phyloP scores from a whole-genome alignment of 2,113 vertebrate genomes.

The Drymodes brunneopygia region DNA sequence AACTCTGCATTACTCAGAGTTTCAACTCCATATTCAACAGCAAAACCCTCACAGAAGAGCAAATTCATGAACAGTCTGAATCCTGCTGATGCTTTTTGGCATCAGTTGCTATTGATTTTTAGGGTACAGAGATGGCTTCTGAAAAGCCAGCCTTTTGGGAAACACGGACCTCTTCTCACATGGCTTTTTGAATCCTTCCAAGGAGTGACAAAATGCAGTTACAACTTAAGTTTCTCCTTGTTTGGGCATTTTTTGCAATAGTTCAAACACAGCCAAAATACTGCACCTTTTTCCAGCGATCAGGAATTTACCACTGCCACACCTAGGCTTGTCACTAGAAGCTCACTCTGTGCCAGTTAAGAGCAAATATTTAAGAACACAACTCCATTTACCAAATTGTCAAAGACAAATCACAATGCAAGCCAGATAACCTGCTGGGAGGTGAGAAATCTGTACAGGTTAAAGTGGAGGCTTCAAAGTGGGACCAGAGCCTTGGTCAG shows the following conservation, averaged over 20 bases:
- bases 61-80: neutral
- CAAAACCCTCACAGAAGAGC: neutral
- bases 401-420: neutral
- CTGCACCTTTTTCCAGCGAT: neutral
- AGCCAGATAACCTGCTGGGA: neutral
- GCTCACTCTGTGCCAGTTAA: neutral
- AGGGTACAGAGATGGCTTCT: neutral
- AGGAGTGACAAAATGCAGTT: neutral
- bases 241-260: neutral
- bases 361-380: neutral
- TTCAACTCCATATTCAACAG: neutral
- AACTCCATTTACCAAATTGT: neutral
- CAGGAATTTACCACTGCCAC: neutral
- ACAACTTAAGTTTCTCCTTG: neutral
- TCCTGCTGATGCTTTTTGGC: neutral
- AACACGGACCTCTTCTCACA: neutral
- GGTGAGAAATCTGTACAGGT: neutral
- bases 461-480: neutral
- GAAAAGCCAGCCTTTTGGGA: neutral
- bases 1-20: rapidly evolving
- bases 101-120: neutral
- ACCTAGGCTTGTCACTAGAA: neutral
- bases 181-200: neutral
- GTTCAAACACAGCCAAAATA: neutral
- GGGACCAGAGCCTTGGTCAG: rapidly evolving